Evolutionary conservation across 2,797 vertebrate species (phyloP).

Genomic region (Nyctalus aviator): DNA sequence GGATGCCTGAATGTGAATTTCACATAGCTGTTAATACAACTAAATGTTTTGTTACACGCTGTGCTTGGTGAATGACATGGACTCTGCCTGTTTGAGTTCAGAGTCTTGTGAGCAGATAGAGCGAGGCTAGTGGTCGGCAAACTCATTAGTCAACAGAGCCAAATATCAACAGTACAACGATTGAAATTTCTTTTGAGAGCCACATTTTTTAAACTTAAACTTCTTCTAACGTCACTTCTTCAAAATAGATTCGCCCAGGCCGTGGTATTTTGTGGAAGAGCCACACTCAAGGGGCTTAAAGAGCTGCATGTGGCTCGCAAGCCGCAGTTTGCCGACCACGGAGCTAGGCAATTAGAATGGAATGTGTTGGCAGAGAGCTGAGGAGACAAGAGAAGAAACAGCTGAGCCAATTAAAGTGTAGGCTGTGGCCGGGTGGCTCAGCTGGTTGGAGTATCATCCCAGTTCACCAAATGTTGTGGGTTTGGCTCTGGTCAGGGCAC

Average conservation of each 20-base stretch:
- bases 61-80: not conserved
- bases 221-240: too few relatives aligned
- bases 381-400: not conserved
- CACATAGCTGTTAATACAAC: not conserved
- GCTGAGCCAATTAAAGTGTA: not conserved
- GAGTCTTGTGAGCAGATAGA: not conserved
- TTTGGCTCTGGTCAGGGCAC: not conserved
- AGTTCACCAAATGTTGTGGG: not conserved
- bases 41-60: not conserved
- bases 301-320: too few relatives aligned
- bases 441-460: not conserved
- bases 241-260: too few relatives aligned
- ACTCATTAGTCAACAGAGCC: too few relatives aligned
- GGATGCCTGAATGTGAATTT: not conserved
- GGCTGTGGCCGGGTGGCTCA: not conserved
- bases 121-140: not conserved
- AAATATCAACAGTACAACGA: too few relatives aligned
- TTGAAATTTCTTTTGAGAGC: too few relatives aligned
- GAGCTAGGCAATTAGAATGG: not conserved
- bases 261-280: too few relatives aligned
- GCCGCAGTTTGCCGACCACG: too few relatives aligned
- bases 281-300: too few relatives aligned
- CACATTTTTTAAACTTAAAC: too few relatives aligned
- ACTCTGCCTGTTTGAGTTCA: constrained; percentile 16
- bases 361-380: not conserved